Evolutionary conservation across 2,888 invertebrate genomes (phyloP).

Genomic region (Tetrapedia diversipes): DNA sequence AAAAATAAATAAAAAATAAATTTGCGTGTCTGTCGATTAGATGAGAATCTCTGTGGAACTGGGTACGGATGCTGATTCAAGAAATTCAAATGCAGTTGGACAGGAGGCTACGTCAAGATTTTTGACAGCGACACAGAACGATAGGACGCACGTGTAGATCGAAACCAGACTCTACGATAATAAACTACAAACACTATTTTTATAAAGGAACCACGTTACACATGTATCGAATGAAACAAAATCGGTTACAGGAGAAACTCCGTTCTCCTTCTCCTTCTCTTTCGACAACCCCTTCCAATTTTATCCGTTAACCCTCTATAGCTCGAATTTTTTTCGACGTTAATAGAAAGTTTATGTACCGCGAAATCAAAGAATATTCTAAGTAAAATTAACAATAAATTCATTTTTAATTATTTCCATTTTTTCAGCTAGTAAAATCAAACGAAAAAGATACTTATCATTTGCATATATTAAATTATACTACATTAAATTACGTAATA

Average conservation of each 20-base stretch:
- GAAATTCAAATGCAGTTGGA: constrained; percentile 32
- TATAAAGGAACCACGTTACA: constrained; percentile 38
- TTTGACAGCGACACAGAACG: constrained; percentile 30
- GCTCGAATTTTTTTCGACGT: no score
- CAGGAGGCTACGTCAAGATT: constrained; percentile 17
- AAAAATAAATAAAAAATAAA: not conserved
- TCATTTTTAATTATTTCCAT: no score
- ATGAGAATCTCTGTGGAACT: constrained; percentile 2
- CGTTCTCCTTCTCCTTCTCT: not conserved
- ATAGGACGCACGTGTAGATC: constrained; percentile 56
- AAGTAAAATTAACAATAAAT: no score
- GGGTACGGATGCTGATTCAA: constrained; percentile 9
- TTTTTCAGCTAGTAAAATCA: no score
- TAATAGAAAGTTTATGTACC: no score
- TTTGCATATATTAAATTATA: no score
- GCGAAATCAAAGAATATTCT: no score
- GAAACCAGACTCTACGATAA: constrained; percentile 65
- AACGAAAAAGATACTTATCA: no score
- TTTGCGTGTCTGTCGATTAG: not conserved
- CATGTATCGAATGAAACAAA: constrained; percentile 3
- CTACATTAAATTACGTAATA: no score
- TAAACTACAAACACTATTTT: constrained; percentile 62
- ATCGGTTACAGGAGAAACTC: not conserved
- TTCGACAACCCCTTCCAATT: not conserved
- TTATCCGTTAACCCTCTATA: no score